A percentile compares a stretch with the other conserved stretches of the same genome.
Conservation (phyloP, 2,888 invertebrate genomes). For the Acrobasis repandana region DNA sequence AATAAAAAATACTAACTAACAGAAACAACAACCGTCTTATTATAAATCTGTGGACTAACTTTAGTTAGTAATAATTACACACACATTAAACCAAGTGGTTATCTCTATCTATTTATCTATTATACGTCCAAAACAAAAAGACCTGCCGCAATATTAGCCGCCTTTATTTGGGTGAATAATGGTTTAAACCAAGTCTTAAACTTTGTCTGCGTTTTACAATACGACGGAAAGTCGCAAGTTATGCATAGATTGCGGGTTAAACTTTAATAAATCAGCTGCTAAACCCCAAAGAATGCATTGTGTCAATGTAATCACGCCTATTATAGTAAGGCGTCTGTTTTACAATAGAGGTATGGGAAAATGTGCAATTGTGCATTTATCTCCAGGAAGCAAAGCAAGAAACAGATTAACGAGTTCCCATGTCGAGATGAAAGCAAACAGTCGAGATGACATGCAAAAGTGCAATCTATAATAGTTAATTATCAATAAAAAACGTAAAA, state of each 20-base stretch:
- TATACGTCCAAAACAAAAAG: no score
- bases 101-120: no score
- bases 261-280: background rate
- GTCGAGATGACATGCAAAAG: slow-evolving; percentile 13
- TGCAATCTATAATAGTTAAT: background rate
- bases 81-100: no score
- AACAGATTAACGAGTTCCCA: slow-evolving; percentile 14
- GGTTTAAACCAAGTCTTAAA: no score
- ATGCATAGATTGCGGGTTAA: background rate
- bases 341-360: background rate
- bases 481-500: background rate
- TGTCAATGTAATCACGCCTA: slow-evolving; percentile 14
- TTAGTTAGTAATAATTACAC: no score
- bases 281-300: slow-evolving; percentile 13
- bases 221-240: no score
- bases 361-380: slow-evolving; percentile 9
- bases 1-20: no score
- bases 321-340: slow-evolving; percentile 1
- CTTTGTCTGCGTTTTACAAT: no score
- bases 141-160: no score
- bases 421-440: slow-evolving; percentile 13
- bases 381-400: slow-evolving; percentile 6
- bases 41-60: no score
- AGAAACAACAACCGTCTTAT: no score
- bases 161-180: no score